Conservation (phyloP, 2,888 invertebrate species). For the Mesorhabditis spiculigera region DNA sequence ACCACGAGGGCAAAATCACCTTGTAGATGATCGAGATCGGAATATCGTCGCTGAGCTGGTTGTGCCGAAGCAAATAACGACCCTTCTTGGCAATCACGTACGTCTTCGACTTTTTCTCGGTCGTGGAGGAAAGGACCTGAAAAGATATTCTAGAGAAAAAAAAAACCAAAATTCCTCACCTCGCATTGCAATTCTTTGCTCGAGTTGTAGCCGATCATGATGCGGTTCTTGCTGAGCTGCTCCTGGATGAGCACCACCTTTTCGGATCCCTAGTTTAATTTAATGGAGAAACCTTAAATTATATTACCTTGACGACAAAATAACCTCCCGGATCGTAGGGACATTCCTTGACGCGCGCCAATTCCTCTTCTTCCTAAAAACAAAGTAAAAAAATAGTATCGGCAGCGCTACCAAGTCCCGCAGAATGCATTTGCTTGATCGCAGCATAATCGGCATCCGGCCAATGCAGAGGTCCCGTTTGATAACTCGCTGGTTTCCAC, state of each 20-base stretch:
- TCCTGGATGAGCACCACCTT: conserved; percentile 90
- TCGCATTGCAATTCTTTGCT: conserved; percentile 55
- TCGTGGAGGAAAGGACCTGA: conserved; percentile 71
- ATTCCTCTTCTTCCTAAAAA: conserved; percentile 74
- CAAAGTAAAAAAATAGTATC: conserved; percentile 52
- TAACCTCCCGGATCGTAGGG: conserved; percentile 99
- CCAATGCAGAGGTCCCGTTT: conserved; percentile 46
- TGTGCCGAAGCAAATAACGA: conserved; percentile 87
- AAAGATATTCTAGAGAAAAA: conserved; percentile 10
- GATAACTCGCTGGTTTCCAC: conserved; percentile 83
- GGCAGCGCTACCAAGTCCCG: conserved; percentile 69
- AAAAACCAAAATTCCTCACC: conserved; percentile 13
- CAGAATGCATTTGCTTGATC: conserved; percentile 89
- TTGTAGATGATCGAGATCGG: conserved; percentile 88
- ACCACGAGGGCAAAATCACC: conserved; percentile 35
- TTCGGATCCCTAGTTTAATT: conserved; percentile 63
- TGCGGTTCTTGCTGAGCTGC: conserved; percentile 91
- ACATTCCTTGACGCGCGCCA: conserved; percentile 85
- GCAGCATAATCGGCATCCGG: conserved; percentile 94
- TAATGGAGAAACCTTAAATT: neutral
- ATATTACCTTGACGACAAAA: conserved; percentile 73
- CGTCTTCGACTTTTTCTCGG: conserved; percentile 93
- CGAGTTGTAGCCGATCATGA: conserved; percentile 74
- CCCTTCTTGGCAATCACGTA: conserved; percentile 83
- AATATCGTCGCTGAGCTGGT: conserved; percentile 89